Evolutionary conservation across 2,797 vertebrate genomes (phyloP).

Genomic region (Oreochromis grahami): DNA sequence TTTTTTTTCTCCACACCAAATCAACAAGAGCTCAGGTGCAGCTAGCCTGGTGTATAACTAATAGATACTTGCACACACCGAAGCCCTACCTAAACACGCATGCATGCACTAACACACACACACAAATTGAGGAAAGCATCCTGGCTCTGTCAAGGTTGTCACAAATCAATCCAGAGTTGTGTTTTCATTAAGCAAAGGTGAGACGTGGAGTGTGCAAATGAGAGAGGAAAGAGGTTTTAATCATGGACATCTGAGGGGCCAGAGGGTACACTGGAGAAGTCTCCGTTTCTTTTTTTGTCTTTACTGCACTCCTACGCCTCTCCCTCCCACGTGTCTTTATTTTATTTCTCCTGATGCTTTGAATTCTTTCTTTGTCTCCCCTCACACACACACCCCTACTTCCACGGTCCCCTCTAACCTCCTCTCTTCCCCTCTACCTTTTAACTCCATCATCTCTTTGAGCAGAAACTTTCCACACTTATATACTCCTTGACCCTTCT

Average conservation of each 20-base stretch:
- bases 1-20: constrained; percentile 10
- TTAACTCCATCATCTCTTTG: background rate
- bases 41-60: background rate
- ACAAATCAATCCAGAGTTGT: constrained; percentile 49
- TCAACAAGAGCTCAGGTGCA: constrained; percentile 43
- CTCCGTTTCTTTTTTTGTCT: background rate
- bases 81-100: background rate
- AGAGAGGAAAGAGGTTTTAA: constrained; percentile 43
- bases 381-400: background rate
- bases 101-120: background rate
- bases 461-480: background rate
- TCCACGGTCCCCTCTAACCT: background rate
- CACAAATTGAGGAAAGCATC: background rate
- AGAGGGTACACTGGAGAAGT: background rate
- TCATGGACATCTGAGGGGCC: constrained; percentile 39
- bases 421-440: background rate
- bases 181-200: constrained; percentile 53
- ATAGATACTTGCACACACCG: background rate
- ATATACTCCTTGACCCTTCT: constrained; percentile 4
- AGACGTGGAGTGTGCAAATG: constrained; percentile 37
- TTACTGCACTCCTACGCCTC: constrained; percentile 14
- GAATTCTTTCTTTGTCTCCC: constrained; percentile 35
- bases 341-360: constrained; percentile 17
- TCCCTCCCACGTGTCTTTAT: constrained; percentile 27
- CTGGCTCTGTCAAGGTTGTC: constrained; percentile 40